Evolutionary conservation across 2,888 invertebrate species (phyloP), one percentile per base, ranked within the genome.

Genomic region (Limenitis camilla): DNA sequence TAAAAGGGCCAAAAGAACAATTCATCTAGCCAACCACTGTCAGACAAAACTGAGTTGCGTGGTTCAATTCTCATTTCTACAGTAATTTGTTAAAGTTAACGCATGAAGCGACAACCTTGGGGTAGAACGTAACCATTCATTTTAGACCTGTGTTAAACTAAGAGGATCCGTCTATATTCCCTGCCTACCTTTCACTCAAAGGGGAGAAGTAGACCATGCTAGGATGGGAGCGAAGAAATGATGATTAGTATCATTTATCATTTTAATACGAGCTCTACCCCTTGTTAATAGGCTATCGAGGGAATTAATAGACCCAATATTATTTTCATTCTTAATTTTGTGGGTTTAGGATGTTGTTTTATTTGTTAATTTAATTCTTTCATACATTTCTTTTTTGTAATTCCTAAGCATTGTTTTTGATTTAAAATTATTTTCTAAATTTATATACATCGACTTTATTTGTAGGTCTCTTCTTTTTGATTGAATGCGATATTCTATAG

Each of bases 71-170:
- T 76, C 78, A 78, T 81, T 76, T 75, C 69, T 65, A 69, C 63
- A 67, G 80, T 76, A 81, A 85, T 85, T 84, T 84, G 83, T 85
- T 81, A 81, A 81, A 82, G 80, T 83, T 82, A 83, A 78, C 81
- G 76, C 78, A 76, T 69, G 73, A 67, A 65, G 63, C 71, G 68
- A 69, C 69, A 69, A 65, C 76, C 72, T 78, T 42, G 69, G 80
- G 83, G 81, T 81, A 74, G n/a, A 64, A 61, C 61, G 44, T 52
- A 60, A 64, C 83, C 75, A 76, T 51, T 58, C 47, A 58, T 58
- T 30, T 28, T 32, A 61, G 81, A 67, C 55, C 76, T 65, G 54
- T 58, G 46, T 44, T 36, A 11, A 50, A 47, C 35, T 41, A 46
- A 45, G 41, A 42, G 35, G 28, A 32, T 10, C 38, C 49, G 40